A percentile compares a stretch with the other conserved stretches of the same genome.
Conservation (phyloP, 2,113 vertebrate species). For the Drymodes brunneopygia region DNA sequence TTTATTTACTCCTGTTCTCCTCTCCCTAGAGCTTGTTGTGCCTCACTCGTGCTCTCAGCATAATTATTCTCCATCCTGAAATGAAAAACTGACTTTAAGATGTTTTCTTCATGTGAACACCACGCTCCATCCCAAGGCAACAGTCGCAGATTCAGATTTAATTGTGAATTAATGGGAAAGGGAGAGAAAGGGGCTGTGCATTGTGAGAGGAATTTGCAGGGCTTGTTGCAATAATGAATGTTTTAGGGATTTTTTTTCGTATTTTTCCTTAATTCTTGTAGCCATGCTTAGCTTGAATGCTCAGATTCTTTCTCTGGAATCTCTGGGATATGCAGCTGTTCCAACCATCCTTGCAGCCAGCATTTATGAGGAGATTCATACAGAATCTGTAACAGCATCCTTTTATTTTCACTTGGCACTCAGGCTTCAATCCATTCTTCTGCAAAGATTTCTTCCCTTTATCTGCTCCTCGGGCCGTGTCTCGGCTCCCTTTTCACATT, state of each 20-base stretch:
- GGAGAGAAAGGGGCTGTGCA: background rate
- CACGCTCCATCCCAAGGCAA: background rate
- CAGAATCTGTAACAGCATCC: background rate
- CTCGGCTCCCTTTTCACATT: background rate
- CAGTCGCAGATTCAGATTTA: background rate
- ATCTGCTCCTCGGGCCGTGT: background rate
- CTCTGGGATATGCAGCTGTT: background rate
- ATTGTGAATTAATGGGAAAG: background rate
- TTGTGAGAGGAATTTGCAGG: background rate
- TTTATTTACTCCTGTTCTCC: background rate
- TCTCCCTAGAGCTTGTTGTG: background rate
- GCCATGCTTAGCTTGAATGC: background rate
- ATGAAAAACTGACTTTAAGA: background rate
- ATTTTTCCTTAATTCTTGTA: background rate
- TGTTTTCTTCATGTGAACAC: background rate
- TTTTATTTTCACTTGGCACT: background rate
- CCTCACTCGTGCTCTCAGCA: background rate
- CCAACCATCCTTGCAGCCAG: background rate
- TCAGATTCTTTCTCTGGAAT: background rate
- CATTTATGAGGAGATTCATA: rapidly evolving
- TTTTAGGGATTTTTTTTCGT: background rate
- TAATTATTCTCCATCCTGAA: background rate
- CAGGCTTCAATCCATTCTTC: background rate
- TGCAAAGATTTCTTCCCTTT: background rate
- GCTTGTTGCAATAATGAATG: background rate